Evolutionary conservation across 2,797 vertebrate genomes (phyloP).

Genomic region (Xenopus petersii): DNA sequence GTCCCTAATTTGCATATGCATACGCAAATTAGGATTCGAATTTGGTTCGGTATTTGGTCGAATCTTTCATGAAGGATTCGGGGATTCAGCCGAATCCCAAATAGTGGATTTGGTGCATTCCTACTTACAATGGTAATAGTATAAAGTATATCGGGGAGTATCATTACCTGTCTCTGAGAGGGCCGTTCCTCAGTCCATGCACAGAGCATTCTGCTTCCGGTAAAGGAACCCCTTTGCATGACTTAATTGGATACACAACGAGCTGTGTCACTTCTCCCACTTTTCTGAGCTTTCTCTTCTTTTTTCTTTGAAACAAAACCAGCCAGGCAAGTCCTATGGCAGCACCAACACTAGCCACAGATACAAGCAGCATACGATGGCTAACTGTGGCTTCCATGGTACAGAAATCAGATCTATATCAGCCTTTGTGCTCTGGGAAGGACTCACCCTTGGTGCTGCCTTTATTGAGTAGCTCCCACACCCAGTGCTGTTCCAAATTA

Average conservation of each 20-base stretch:
- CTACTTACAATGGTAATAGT: too few relatives aligned
- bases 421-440: too few relatives aligned
- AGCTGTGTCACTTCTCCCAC: constrained; percentile 81
- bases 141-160: background rate
- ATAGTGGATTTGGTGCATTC: too few relatives aligned
- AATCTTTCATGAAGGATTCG: too few relatives aligned
- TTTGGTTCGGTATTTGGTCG: too few relatives aligned
- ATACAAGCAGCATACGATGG: constrained; percentile 30
- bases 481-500: background rate
- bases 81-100: too few relatives aligned
- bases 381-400: constrained; percentile 11
- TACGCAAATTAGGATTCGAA: too few relatives aligned
- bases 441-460: background rate
- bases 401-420: too few relatives aligned
- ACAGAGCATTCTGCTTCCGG: constrained; percentile 67
- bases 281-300: constrained; percentile 49
- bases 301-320: background rate
- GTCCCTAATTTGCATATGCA: too few relatives aligned
- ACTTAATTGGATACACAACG: constrained; percentile 84
- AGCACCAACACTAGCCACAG: constrained; percentile 31
- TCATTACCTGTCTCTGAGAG: constrained; percentile 79
- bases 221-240: constrained; percentile 75
- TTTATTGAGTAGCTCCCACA: background rate
- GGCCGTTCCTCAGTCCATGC: constrained; percentile 74
- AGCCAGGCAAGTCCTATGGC: constrained; percentile 13